Conservation (phyloP, 35 echinoderm and acorn worm species). For the Nesometra sesokonis region DNA sequence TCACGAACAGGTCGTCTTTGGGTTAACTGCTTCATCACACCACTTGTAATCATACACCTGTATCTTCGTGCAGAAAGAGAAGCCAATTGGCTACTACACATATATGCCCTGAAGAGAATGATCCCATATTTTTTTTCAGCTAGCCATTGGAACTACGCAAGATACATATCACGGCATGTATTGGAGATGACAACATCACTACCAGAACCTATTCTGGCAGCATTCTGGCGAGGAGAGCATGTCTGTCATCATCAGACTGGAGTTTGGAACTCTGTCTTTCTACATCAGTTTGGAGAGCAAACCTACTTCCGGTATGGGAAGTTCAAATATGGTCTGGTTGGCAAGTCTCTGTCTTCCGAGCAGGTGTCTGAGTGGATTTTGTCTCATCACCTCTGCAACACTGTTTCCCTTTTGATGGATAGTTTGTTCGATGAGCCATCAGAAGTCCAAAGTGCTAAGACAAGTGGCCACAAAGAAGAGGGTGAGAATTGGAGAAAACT, state of each 20-base stretch:
- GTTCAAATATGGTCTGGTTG: background rate
- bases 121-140: slow-evolving; percentile 31
- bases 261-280: background rate
- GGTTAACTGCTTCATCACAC: slow-evolving; percentile 10
- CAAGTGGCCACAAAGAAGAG: slow-evolving; percentile 4
- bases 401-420: background rate
- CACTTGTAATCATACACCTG: slow-evolving; percentile 2
- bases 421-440: background rate
- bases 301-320: slow-evolving; percentile 3
- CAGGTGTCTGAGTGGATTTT: no score
- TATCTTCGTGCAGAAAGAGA: slow-evolving; percentile 10
- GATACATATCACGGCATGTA: background rate
- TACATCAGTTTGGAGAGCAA: background rate
- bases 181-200: no score
- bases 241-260: slow-evolving; percentile 10
- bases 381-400: no score
- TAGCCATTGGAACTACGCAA: slow-evolving; percentile 11
- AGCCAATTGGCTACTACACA: slow-evolving; percentile 1
- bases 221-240: slow-evolving; percentile 7
- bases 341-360: background rate
- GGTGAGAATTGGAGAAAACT: no score
- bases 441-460: background rate
- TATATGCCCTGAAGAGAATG: slow-evolving; percentile 16
- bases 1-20: background rate
- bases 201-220: no score